phyloP scores from a whole-genome alignment of 2,797 vertebrate species.

The Anguilla marmorata region DNA sequence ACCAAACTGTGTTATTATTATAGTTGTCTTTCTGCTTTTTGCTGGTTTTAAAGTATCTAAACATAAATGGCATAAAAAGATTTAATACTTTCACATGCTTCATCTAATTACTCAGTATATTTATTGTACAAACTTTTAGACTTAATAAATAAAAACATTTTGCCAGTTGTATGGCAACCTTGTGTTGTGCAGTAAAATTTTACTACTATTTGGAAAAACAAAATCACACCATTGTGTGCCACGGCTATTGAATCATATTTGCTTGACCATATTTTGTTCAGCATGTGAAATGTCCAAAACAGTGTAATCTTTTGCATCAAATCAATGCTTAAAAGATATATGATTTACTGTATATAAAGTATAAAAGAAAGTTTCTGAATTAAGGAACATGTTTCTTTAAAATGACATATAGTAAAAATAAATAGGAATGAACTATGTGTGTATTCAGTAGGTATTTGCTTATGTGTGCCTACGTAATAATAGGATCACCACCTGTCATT shows the following conservation, averaged over 20 bases:
- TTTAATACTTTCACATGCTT: not conserved
- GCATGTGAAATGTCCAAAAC: not conserved
- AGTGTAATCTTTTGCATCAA: not conserved
- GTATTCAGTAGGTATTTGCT: conserved; percentile 7
- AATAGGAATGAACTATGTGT: conserved; percentile 15
- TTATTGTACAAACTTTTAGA: not conserved
- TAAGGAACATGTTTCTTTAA: conserved; percentile 20
- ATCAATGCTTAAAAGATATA: conserved; percentile 27
- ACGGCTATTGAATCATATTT: conserved; percentile 13
- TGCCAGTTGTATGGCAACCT: not conserved
- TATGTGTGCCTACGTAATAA: not conserved
- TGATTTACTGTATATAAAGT: not conserved
- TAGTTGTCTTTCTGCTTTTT: not conserved
- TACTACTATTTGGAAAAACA: not conserved
- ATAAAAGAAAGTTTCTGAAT: conserved; percentile 7
- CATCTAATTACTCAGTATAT: not conserved
- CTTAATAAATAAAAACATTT: not conserved
- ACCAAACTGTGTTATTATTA: not conserved
- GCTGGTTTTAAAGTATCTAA: conserved; percentile 4
- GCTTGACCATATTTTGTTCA: not conserved
- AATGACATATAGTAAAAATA: conserved; percentile 24
- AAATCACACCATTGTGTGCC: not conserved
- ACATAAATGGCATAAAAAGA: not conserved
- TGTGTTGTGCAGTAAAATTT: not conserved
- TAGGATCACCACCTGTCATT: conserved; percentile 6